Evolutionary conservation across 2,888 invertebrate genomes (phyloP), one percentile per base, ranked within the genome.

Genomic region (Protonemura montana): DNA sequence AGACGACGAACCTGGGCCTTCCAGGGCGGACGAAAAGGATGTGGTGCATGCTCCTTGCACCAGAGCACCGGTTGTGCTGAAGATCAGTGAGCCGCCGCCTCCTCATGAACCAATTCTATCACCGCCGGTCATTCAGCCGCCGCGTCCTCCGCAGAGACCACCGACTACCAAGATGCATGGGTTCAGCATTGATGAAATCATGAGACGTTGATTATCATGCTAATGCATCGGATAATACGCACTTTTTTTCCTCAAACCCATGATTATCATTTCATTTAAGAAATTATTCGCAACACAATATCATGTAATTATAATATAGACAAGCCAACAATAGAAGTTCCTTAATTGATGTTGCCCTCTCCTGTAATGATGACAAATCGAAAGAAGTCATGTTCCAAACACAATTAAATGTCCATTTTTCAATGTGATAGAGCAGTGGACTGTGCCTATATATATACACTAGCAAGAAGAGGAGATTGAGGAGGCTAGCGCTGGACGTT

Each of bases 101-200:
- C 90, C 90, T 28, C 59, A 59, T 10, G 59, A 59, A 21, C 90
- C 90, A 3, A 91, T 91, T 82, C 91, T 91, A 0, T 91, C 90
- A 84, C 89, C 89, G 6, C 87, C 87, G 78, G 91, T 92, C 0
- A 93, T 93, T 77, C 93, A 93, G 16, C 92, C 93, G 35, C 93
- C 93, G 27, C 94, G 94, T 87, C 93, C 93, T 80, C 92, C 93
- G 0, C 93, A 82, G 42, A 77, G 87, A 21, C 85, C 93, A 89
- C 94, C 94, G 13, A 93, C 95, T 0, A 92, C 93, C 3, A 92
- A 93, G 89, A 95, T 96, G 90, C 96, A 96, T 90, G 97, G 97
- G 26, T 97, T 97, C 91, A 97, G 97, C 90, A 97, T 97, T 92
- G 97, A 97, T 90, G 97, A 97, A 89, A 97, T 97, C 89, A 97